These are phyloP conservation scores for Stegodyphus mimosarum DNA, from an alignment of 1,140 invertebrate species.

Conservation along the genomic window DNA sequence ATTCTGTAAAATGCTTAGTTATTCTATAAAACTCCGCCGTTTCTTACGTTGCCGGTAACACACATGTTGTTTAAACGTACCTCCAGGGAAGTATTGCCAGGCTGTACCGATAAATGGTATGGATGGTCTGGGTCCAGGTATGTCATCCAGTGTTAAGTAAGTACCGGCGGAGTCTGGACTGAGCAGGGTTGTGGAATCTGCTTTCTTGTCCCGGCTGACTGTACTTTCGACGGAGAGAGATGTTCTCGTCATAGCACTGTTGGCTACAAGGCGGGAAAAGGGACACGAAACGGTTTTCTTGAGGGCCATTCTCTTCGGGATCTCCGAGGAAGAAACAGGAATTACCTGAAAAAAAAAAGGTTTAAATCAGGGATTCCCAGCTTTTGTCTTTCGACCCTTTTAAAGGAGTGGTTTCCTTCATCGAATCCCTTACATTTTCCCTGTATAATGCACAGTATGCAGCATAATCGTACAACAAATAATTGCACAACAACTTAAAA, in stretches of 20 bases:
- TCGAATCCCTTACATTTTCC: too few species aligned
- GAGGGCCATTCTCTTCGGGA: background rate
- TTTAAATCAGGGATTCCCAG: too few species aligned
- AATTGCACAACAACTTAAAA: too few species aligned
- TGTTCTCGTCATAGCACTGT: background rate
- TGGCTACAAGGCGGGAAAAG: background rate
- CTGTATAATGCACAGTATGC: too few species aligned
- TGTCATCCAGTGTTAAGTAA: constrained; percentile 62
- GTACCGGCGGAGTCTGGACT: background rate
- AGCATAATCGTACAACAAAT: too few species aligned
- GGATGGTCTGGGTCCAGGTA: constrained; percentile 79
- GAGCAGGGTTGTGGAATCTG: background rate
- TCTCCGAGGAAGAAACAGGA: background rate
- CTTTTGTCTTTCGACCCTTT: too few species aligned
- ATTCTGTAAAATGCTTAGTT: too few species aligned
- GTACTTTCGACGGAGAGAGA: background rate
- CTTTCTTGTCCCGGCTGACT: background rate
- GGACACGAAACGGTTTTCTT: background rate
- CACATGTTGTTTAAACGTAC: constrained; percentile 26
- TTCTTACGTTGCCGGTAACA: too few species aligned
- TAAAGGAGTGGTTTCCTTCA: too few species aligned
- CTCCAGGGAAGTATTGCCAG: constrained; percentile 77
- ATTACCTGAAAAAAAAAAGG: too few species aligned
- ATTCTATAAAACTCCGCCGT: too few species aligned
- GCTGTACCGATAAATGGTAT: constrained; percentile 82